Evolutionary conservation across 1,140 invertebrate species (phyloP), one percentile per base, ranked within the genome.

Genomic region (Dendrolimus punctatus): DNA sequence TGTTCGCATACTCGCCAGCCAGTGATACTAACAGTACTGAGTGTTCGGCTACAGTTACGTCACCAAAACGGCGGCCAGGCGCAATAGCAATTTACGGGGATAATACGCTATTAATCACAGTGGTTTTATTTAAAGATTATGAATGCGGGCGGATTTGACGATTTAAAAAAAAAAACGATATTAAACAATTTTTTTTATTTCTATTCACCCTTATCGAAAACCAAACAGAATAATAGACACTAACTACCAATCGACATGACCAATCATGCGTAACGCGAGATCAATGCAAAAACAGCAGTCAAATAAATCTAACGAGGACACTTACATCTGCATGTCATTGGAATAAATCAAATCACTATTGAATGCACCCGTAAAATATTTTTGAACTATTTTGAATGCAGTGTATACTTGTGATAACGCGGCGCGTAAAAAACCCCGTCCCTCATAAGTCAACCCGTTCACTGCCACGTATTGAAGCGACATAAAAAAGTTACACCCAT

Each of bases 341-440:
- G 80, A 77, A 86, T 86, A 86, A 86, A 86, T 86, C 83, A 86
- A 83, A 86, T 84, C 79, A 81, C 77, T 61, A 68, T 78, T 86
- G 75, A 83, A 86, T 86, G 72, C 81, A 70, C 71, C 71, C 83
- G 78, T 84, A 72, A 84, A 86, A 86, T 84, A 83, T 84, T 85
- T 85, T 78, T 60, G 73, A 84, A 83, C 80, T 84, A 73, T 83
- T 84, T 84, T 83, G 78, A 83, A 86, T 84, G 79, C 68, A 68
- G 56, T 62, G 64, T 59, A 53, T 66, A 53, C 60, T 46, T 64
- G 60, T 53, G 47, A 57, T 62, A 60, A 57, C 57, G 55, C 60
- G 63, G 23, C 23, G 23, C 23, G 70, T 73, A 80, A 80, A 76
- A 80, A 77, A 73, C 62, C 53, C 40, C 61, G 55, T 72, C 73